Conservation (phyloP, 92 coral and sea anemone species). For the Paramuricea clavata region DNA sequence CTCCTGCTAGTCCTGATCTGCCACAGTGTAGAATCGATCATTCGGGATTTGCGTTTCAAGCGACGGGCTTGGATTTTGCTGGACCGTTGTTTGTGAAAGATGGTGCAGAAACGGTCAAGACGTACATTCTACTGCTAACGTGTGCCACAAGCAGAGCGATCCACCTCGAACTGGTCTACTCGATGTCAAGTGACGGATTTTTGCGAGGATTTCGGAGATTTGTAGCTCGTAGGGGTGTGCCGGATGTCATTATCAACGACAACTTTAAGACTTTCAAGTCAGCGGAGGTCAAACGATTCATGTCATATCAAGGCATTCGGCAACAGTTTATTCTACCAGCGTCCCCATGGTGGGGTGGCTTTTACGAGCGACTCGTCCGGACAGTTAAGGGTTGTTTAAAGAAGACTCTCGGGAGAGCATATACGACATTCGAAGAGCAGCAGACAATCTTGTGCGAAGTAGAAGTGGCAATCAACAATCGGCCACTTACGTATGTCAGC, state of each 20-base stretch:
- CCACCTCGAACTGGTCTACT: neutral
- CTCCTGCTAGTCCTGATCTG: neutral
- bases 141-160: neutral
- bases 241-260: conserved; percentile 25
- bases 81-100: neutral
- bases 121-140: neutral
- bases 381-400: conserved; percentile 47
- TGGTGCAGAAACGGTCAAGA: neutral
- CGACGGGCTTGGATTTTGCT: neutral
- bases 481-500: conserved; percentile 41
- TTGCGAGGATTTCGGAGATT: conserved; percentile 47
- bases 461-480: conserved; percentile 43
- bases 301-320: conserved; percentile 33
- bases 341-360: conserved; percentile 65
- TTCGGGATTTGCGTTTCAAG: neutral
- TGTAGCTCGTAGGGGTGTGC: conserved; percentile 24
- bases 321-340: conserved; percentile 36
- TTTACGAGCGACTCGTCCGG: conserved; percentile 54
- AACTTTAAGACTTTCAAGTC: conserved; percentile 43
- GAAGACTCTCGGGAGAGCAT: conserved; percentile 42
- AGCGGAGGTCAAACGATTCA: conserved; percentile 31
- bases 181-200: conserved; percentile 17
- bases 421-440: conserved; percentile 34
- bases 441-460: conserved; percentile 40
- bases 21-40: neutral